Evolutionary conservation across 2,888 invertebrate species (phyloP), one percentile per base, ranked within the genome.

Genomic region (Clusia tigrina): DNA sequence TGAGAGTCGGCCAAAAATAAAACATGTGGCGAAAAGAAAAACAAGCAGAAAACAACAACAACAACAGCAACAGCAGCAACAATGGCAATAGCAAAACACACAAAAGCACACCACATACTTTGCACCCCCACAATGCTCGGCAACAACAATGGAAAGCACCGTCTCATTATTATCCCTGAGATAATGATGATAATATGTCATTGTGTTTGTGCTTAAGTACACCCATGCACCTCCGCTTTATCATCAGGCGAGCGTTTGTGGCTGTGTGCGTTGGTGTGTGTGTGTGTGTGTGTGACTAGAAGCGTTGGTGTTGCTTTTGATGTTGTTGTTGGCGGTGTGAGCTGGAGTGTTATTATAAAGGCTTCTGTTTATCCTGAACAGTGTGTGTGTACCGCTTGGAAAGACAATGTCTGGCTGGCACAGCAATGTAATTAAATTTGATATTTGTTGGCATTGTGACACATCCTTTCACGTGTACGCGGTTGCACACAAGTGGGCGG

Each of bases 31-130:
- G 20, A 48, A 48, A 20, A 42, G 12, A 42, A 6, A 42, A 6
- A 32, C 32, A 32, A 6, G 32, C 32, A 32, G 12, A 20, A 20
- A 25, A 26, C 23, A 52, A 37, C 54, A 53, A 52, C 37, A 61
- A 56, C 22, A 66, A 67, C 56, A 66, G 53, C 23, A 58, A 20
- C 9, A 25, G 3, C 17, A 54, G 15, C 12, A 54, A 54, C 42
- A 54, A 38, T 5, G 37, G 18, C 18, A 26, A 20, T 17, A 38
- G n/a, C n/a, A n/a, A 17, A 54, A 54, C 5, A 17, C 42, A 46
- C 46, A 46, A 23, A 26, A 54, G 32, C 37, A 3, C 42, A 42
- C 42, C 9, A 42, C n/a, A n/a, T n/a, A 15, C 15, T n/a, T n/a
- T 42, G n/a, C n/a, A n/a, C n/a, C n/a, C n/a, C n/a, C n/a, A n/a